phyloP scores from a whole-genome alignment of 2,888 invertebrate species.

The Caenorhabditis plicata region DNA sequence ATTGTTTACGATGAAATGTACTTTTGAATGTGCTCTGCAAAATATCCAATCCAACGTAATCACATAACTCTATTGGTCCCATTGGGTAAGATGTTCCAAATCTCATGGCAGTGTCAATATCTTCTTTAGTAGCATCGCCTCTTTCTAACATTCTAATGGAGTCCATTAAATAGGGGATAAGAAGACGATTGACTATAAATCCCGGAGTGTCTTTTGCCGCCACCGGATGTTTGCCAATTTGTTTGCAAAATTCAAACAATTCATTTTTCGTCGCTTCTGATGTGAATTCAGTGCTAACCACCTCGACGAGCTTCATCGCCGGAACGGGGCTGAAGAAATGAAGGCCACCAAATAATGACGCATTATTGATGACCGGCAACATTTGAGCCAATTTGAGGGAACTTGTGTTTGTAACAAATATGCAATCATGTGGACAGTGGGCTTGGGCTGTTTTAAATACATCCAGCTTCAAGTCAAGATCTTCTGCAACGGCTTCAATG shows the following conservation, averaged over 20 bases:
- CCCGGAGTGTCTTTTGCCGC: slow-evolving; percentile 89
- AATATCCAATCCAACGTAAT: slow-evolving; percentile 83
- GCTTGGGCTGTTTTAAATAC: slow-evolving; percentile 77
- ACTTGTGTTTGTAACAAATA: slow-evolving; percentile 86
- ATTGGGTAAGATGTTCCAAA: slow-evolving; percentile 74
- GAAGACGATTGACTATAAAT: slow-evolving; percentile 84
- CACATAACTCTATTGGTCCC: slow-evolving; percentile 83
- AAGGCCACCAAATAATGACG: slow-evolving; percentile 78
- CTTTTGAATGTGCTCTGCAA: slow-evolving; percentile 77
- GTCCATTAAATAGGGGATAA: slow-evolving; percentile 82
- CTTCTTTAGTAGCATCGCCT: slow-evolving; percentile 74
- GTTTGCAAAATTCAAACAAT: slow-evolving; percentile 79
- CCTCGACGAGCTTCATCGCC: slow-evolving; percentile 84
- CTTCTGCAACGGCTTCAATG: slow-evolving; percentile 84
- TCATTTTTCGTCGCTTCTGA: slow-evolving; percentile 76
- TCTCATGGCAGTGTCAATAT: slow-evolving; percentile 75
- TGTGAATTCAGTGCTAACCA: slow-evolving; percentile 77
- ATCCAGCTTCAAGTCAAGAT: slow-evolving; percentile 77
- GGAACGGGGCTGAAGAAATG: slow-evolving; percentile 92
- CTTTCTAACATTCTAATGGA: slow-evolving; percentile 70
- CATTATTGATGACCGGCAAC: slow-evolving; percentile 35
- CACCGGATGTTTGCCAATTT: slow-evolving; percentile 81
- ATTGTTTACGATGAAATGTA: slow-evolving; percentile 44
- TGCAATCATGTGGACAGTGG: slow-evolving; percentile 73
- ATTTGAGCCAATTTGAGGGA: slow-evolving; percentile 83